phyloP scores from a whole-genome alignment of 2,113 vertebrate genomes.

The Gavia stellata region DNA sequence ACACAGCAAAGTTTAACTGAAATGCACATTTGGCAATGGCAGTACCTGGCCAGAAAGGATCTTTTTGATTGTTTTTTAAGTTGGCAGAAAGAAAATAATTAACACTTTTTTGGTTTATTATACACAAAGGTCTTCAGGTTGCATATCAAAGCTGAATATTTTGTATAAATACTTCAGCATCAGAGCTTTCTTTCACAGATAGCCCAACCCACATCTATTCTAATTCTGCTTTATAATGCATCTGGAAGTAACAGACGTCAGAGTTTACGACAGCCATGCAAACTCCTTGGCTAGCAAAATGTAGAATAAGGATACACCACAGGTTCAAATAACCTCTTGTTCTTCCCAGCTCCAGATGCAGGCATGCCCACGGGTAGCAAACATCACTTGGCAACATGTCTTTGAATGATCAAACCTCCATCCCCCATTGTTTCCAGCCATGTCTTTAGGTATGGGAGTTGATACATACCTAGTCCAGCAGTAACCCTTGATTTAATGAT shows the following conservation, averaged over 20 bases:
- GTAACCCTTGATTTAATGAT: neutral
- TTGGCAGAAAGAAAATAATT: neutral
- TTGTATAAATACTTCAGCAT: neutral
- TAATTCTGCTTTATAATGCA: neutral
- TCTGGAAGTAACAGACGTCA: neutral
- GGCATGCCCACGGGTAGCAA: neutral
- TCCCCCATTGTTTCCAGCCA: neutral
- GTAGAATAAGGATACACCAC: neutral
- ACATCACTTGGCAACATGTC: neutral
- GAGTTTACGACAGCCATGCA: neutral
- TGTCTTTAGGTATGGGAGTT: neutral
- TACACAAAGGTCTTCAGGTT: neutral
- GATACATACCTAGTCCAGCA: neutral
- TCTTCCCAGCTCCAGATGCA: neutral
- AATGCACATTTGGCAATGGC: neutral
- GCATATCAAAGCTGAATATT: neutral
- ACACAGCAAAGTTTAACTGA: slow-evolving; percentile 18
- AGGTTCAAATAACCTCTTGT: neutral
- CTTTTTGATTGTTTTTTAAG: neutral
- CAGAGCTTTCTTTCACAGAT: neutral
- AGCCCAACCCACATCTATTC: neutral
- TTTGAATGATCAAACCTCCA: neutral
- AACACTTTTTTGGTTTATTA: neutral
- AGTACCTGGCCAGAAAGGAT: neutral
- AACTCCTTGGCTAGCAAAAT: neutral